Conservation (phyloP, 2,888 invertebrate genomes). For the Pristionchus maxplancki region DNA sequence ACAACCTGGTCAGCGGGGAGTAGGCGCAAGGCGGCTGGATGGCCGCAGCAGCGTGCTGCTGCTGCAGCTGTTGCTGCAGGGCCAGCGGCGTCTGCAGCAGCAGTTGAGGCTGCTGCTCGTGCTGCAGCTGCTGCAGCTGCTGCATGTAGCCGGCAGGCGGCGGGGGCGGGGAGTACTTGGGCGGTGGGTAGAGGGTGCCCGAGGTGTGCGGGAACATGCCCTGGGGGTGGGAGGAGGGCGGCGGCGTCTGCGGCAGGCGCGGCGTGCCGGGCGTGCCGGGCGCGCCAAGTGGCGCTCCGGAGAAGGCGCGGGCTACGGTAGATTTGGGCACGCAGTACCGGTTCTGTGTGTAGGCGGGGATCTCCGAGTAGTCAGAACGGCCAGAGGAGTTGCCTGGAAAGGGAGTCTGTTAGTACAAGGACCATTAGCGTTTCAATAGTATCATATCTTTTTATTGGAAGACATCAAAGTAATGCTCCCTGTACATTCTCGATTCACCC, state of each 20-base stretch:
- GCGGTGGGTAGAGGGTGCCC: constrained; percentile 7
- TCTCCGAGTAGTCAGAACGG: constrained; percentile 35
- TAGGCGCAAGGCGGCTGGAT: constrained; percentile 26
- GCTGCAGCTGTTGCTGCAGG: constrained; percentile 36
- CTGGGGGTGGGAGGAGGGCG: not conserved
- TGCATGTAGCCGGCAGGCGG: not conserved
- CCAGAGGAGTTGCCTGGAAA: constrained; percentile 1
- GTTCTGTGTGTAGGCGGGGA: not conserved
- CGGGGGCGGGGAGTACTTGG: constrained; percentile 36
- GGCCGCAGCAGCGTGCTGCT: not conserved
- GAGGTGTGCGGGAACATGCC: not conserved
- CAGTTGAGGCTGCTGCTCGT: not conserved
- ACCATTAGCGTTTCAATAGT: not conserved
- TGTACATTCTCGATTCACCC: too few relatives aligned
- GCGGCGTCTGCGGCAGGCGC: constrained; percentile 10
- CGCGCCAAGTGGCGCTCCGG: not conserved
- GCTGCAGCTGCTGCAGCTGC: not conserved
- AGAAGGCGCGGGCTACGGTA: not conserved
- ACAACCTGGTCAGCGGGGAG: constrained; percentile 1
- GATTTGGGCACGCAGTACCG: constrained; percentile 23
- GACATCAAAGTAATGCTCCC: too few relatives aligned
- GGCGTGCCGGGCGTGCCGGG: not conserved
- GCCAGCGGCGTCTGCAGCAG: constrained; percentile 17
- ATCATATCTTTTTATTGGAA: too few relatives aligned
- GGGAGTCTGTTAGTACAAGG: not conserved